These are phyloP conservation scores for Loripinus fragilis DNA, from an alignment of 2,888 invertebrate species.

Conservation along the genomic window DNA sequence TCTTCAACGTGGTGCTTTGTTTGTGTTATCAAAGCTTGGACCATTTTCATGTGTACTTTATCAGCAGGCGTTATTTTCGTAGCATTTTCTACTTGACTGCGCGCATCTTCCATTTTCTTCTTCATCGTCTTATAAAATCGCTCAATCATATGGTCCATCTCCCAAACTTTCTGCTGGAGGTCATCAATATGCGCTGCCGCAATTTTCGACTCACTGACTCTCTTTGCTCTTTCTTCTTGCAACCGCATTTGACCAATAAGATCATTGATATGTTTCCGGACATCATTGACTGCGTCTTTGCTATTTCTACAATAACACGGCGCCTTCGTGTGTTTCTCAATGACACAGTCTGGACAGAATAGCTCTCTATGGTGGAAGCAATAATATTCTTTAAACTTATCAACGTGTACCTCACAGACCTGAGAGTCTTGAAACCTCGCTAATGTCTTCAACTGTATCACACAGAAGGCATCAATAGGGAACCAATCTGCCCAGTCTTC, in stretches of 20 bases:
- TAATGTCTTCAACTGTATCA: conserved; percentile 53
- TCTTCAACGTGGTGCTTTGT: conserved; percentile 57
- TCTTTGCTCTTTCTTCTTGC: conserved; percentile 52
- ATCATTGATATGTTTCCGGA: conserved; percentile 54
- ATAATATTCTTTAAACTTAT: conserved; percentile 62
- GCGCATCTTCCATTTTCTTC: conserved; percentile 54
- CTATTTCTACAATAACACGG: conserved; percentile 55
- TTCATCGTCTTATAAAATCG: conserved; percentile 56
- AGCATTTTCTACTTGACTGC: conserved; percentile 52
- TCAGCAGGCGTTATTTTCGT: conserved; percentile 50
- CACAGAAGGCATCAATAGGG: conserved; percentile 60
- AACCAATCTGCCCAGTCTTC: conserved; percentile 62
- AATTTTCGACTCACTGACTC: conserved; percentile 45
- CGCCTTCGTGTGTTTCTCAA: conserved; percentile 54
- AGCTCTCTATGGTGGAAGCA: conserved; percentile 59
- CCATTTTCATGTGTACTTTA: conserved; percentile 46
- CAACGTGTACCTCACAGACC: conserved; percentile 54
- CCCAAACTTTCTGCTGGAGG: conserved; percentile 56
- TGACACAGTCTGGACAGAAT: conserved; percentile 58
- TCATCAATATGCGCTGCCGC: conserved; percentile 56
- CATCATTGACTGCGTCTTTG: conserved; percentile 49
- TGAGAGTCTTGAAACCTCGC: conserved; percentile 54
- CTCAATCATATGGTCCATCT: conserved; percentile 54
- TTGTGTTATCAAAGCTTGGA: conserved; percentile 47
- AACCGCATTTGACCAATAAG: conserved; percentile 52